Conservation (phyloP, 2,888 invertebrate species). For the Nomada hirtipes region DNA sequence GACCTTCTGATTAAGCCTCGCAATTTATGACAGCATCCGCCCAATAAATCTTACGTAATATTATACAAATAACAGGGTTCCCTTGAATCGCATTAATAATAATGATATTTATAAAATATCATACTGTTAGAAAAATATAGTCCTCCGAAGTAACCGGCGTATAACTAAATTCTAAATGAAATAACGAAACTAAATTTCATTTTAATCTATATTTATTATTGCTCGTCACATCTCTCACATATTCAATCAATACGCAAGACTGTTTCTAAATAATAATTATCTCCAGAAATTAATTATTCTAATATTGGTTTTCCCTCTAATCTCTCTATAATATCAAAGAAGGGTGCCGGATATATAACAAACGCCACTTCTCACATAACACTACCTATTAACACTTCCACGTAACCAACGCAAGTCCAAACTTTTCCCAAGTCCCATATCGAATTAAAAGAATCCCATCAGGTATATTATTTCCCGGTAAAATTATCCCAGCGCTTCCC, state of each 20-base stretch:
- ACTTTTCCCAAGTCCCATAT: neutral
- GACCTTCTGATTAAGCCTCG: neutral
- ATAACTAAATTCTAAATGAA: too few relatives aligned
- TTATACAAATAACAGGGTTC: neutral
- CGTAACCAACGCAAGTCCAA: neutral
- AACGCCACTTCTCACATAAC: neutral
- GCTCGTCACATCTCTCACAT: too few relatives aligned
- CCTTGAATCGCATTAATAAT: neutral
- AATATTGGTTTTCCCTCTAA: too few relatives aligned
- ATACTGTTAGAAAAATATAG: too few relatives aligned
- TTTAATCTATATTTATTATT: too few relatives aligned
- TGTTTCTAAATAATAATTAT: too few relatives aligned
- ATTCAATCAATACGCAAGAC: too few relatives aligned
- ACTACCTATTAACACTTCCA: neutral
- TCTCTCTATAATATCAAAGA: too few relatives aligned
- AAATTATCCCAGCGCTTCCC: neutral
- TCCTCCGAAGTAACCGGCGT: too few relatives aligned
- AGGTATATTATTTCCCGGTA: neutral
- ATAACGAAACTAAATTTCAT: too few relatives aligned
- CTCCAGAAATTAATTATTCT: too few relatives aligned
- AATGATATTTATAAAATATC: neutral
- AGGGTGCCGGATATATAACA: neutral
- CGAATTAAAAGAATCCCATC: neutral
- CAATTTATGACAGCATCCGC: neutral
- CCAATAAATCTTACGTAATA: neutral